Percentiles rank a stretch among this genome's conserved stretches.
Conservation (phyloP, 2,888 invertebrate genomes). For the Bedellia somnulentella region DNA sequence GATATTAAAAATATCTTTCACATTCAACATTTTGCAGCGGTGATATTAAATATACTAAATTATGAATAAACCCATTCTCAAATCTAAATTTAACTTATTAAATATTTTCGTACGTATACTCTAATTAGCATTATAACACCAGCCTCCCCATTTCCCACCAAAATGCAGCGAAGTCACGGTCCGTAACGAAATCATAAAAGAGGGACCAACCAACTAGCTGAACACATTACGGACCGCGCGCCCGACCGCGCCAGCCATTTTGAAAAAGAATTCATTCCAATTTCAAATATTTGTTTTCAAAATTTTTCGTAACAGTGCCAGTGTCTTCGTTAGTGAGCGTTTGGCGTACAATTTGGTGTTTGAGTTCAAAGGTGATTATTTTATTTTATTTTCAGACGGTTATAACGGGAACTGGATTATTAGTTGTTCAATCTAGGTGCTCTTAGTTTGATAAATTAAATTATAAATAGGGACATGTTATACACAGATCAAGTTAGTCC, state of each 20-base stretch:
- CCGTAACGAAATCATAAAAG: constrained; percentile 58
- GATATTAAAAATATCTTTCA: too few species aligned
- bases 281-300: constrained; percentile 17
- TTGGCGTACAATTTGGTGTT: constrained; percentile 54
- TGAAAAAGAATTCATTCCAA: constrained; percentile 14
- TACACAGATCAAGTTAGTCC: too few species aligned
- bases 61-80: too few species aligned
- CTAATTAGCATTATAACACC: too few species aligned
- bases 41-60: too few species aligned
- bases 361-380: constrained; percentile 45
- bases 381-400: constrained; percentile 11
- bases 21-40: too few species aligned
- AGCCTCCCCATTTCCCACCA: background rate
- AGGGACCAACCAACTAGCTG: constrained; percentile 19
- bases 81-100: too few species aligned
- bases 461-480: too few species aligned
- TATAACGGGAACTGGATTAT: background rate
- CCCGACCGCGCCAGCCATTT: constrained; percentile 24
- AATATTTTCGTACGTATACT: too few species aligned
- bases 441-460: too few species aligned
- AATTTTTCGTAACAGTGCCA: constrained; percentile 51
- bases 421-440: too few species aligned
- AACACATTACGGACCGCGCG: constrained; percentile 34
- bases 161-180: constrained; percentile 18
- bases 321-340: constrained; percentile 47